These are phyloP conservation scores for Ginglymostoma cirratum DNA, from an alignment of 2,113 vertebrate genomes.

Conservation along the genomic window DNA sequence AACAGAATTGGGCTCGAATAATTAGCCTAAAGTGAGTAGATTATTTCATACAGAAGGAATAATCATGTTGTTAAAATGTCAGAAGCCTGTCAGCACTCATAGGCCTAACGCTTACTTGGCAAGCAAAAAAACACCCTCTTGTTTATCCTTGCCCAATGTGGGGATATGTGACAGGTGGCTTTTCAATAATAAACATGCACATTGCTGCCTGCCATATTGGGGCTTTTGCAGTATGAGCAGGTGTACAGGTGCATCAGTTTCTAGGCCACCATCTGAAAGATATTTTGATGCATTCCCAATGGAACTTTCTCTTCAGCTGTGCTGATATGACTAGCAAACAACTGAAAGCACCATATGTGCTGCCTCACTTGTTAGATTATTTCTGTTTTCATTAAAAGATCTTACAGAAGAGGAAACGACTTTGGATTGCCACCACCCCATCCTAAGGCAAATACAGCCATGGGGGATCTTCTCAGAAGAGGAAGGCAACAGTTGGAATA, in stretches of 20 bases:
- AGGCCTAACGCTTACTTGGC: no score
- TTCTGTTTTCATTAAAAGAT: background rate
- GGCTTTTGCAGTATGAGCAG: no score
- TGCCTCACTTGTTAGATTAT: no score
- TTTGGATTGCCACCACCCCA: background rate
- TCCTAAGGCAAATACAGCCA: background rate
- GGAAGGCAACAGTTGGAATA: background rate
- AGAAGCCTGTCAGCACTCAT: background rate
- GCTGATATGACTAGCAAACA: background rate
- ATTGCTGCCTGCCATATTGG: no score
- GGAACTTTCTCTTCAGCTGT: background rate
- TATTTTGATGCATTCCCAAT: background rate
- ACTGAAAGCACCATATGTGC: no score
- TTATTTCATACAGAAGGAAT: background rate
- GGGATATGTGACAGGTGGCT: no score
- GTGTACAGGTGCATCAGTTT: background rate
- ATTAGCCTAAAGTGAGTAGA: background rate
- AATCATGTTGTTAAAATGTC: no score
- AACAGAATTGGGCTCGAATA: background rate
- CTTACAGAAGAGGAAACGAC: background rate
- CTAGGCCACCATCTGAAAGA: background rate
- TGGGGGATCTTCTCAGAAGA: background rate
- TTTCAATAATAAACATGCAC: no score
- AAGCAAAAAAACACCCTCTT: no score
- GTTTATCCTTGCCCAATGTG: background rate